These are phyloP conservation scores for Linnaemya tessellans DNA, from an alignment of 2,888 invertebrate genomes.

Conservation along the genomic window DNA sequence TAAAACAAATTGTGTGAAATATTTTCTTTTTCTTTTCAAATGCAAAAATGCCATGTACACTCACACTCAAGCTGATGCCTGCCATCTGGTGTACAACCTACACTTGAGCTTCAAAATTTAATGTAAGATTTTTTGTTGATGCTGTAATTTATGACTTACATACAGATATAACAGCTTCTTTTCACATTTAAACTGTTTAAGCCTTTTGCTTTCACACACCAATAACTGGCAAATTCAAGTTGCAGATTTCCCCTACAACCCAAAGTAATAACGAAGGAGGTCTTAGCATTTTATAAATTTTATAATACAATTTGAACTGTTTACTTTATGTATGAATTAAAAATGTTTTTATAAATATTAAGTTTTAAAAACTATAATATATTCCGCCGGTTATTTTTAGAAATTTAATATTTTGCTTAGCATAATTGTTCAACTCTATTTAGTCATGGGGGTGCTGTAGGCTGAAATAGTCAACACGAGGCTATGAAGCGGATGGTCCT, in stretches of 20 bases:
- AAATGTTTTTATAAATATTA: too few species aligned
- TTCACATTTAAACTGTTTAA: constrained; percentile 53
- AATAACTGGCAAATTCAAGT: not conserved
- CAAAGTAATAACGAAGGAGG: not conserved
- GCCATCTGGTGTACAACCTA: not conserved
- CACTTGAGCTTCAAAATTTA: not conserved
- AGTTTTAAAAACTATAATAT: too few species aligned
- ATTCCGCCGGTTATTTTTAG: too few species aligned
- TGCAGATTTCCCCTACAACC: not conserved
- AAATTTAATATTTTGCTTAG: too few species aligned
- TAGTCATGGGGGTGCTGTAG: too few species aligned
- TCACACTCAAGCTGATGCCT: not conserved
- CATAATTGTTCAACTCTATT: too few species aligned
- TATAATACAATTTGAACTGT: too few species aligned
- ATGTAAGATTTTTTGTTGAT: constrained; percentile 40
- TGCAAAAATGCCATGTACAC: not conserved
- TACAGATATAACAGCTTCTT: constrained; percentile 74
- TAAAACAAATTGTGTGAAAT: constrained; percentile 25
- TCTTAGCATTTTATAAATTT: not conserved
- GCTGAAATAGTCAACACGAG: too few species aligned
- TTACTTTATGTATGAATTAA: too few species aligned
- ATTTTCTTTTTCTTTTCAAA: constrained; percentile 21
- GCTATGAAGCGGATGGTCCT: too few species aligned
- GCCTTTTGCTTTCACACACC: constrained; percentile 34
- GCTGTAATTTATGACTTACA: constrained; percentile 73